These are phyloP conservation scores for Drosophila rhopaloa DNA, from an alignment of 1,140 invertebrate species.

Conservation along the genomic window DNA sequence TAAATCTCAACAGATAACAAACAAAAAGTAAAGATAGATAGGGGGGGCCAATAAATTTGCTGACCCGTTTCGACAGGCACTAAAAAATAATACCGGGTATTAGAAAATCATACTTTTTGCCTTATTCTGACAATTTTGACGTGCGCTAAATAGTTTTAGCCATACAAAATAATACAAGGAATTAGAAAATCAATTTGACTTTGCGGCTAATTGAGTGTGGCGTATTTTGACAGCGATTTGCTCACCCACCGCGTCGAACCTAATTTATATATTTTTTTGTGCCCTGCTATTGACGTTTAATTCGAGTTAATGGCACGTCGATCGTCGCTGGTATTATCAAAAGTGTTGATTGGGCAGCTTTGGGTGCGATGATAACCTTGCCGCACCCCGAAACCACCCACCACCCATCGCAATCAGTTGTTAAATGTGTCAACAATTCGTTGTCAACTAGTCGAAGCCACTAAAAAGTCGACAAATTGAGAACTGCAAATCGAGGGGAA, in stretches of 20 bases:
- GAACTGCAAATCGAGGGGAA: constrained; percentile 8
- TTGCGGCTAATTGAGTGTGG: constrained; percentile 42
- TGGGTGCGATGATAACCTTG: constrained; percentile 40
- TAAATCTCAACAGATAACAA: constrained; percentile 35
- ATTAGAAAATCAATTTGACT: constrained; percentile 48
- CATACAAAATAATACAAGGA: constrained; percentile 16
- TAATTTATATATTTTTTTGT: constrained; percentile 25
- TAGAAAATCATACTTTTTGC: background rate
- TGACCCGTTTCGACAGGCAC: constrained; percentile 30
- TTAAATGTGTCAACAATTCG: constrained; percentile 75
- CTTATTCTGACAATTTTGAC: constrained; percentile 26
- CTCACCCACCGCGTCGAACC: constrained; percentile 26
- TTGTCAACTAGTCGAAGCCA: constrained; percentile 59
- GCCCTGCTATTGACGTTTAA: constrained; percentile 73
- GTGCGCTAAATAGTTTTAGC: constrained; percentile 19
- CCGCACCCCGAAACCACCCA: constrained; percentile 1
- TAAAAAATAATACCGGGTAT: background rate
- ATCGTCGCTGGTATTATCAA: constrained; percentile 49
- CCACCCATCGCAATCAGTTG: constrained; percentile 38
- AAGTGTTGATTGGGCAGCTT: constrained; percentile 44
- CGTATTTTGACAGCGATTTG: constrained; percentile 41
- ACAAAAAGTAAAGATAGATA: constrained; percentile 19
- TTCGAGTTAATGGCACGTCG: constrained; percentile 70
- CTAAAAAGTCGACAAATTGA: constrained; percentile 47
- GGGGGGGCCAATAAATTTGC: constrained; percentile 18